Conservation (phyloP, 2,888 invertebrate species). For the Clitarchus hookeri region DNA sequence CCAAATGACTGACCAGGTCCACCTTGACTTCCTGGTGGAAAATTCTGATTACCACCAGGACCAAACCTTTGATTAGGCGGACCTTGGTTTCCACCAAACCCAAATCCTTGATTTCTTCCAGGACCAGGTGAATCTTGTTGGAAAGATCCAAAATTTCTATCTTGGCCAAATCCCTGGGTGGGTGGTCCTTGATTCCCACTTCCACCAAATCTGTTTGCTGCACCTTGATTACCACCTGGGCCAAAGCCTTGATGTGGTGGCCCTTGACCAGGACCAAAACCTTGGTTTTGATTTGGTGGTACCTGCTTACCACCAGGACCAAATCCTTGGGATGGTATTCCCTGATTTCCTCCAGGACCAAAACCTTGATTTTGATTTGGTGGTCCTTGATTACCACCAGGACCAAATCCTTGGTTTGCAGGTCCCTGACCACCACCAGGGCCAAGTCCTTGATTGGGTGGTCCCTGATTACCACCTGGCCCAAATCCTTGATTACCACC, state of each 20-base stretch:
- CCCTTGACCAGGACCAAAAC: constrained; percentile 24
- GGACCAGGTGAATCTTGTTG: constrained; percentile 15
- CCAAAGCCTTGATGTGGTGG: not conserved
- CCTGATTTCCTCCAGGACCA: constrained; percentile 21
- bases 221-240: constrained; percentile 27
- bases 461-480: constrained; percentile 28
- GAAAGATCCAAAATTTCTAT: not conserved
- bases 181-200: constrained; percentile 30
- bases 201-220: not conserved
- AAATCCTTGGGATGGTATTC: not conserved
- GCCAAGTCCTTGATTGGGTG: constrained; percentile 27
- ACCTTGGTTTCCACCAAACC: constrained; percentile 41
- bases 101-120: constrained; percentile 35
- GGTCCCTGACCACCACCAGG: constrained; percentile 16
- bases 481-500: constrained; percentile 2
- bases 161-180: constrained; percentile 31
- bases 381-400: constrained; percentile 28
- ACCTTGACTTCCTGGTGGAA: constrained; percentile 43
- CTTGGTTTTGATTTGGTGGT: constrained; percentile 27
- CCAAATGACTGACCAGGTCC: constrained; percentile 24
- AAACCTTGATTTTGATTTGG: constrained; percentile 24
- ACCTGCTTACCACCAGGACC: constrained; percentile 25
- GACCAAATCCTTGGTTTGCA: not conserved
- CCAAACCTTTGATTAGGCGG: constrained; percentile 40
- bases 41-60: constrained; percentile 43